Percentiles rank a stretch among this genome's conserved stretches.
Evolutionary conservation across 2,888 invertebrate species (phyloP).

Genomic region (Dicycla oo): DNA sequence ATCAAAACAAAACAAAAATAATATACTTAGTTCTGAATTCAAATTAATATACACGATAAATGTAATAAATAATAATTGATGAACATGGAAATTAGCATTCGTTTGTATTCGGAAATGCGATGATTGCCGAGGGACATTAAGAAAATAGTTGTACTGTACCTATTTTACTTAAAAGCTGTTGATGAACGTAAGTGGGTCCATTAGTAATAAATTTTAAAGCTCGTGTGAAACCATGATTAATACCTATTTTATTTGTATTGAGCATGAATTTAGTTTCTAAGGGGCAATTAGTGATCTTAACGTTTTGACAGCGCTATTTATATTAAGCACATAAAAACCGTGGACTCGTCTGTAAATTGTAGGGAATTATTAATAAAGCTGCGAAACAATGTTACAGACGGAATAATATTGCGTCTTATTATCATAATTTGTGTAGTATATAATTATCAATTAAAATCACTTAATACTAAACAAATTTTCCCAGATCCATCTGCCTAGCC

Average conservation of each 20-base stretch:
- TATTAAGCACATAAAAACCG: conserved; percentile 19
- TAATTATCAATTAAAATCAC: not conserved
- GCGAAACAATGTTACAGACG: not conserved
- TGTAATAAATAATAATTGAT: too few species aligned
- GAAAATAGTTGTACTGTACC: too few species aligned
- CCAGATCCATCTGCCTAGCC: too few species aligned
- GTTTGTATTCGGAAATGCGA: too few species aligned
- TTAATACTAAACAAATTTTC: too few species aligned
- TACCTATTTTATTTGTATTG: conserved; percentile 33
- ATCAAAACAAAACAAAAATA: too few species aligned
- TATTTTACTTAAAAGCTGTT: not conserved
- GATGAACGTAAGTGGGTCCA: not conserved
- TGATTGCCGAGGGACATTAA: too few species aligned
- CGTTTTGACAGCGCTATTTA: conserved; percentile 40
- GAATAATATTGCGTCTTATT: conserved; percentile 1
- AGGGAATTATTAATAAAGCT: conserved; percentile 16
- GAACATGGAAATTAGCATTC: too few species aligned
- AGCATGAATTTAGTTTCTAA: conserved; percentile 27
- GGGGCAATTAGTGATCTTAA: conserved; percentile 36
- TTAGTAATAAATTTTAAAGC: conserved; percentile 17
- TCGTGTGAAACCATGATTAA: conserved; percentile 23
- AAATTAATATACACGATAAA: too few species aligned
- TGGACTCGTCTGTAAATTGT: conserved; percentile 23
- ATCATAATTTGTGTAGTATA: not conserved
- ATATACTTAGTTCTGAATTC: too few species aligned